Evolutionary conservation across 1,140 invertebrate species (phyloP), one percentile per base, ranked within the genome.

Genomic region (Drosophila setifemur): DNA sequence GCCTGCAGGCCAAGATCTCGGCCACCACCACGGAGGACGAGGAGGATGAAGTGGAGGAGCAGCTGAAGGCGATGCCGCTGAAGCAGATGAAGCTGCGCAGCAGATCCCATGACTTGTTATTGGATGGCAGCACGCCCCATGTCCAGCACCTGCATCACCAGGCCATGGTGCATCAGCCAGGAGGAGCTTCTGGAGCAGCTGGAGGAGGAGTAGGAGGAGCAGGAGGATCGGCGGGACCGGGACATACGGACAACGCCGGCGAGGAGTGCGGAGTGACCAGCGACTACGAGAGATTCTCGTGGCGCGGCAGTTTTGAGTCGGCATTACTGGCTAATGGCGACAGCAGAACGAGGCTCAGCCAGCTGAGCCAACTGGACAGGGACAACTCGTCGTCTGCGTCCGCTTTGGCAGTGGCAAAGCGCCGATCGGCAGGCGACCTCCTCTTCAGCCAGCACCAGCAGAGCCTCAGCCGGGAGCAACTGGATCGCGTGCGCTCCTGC

Each of bases 301-400:
- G 96, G 96, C 92, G 96, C 57, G 96, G 96, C 47, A 97, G 96
- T 90, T 97, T 97, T 91, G 96, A 97, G 85, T 96, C 96, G 2
- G 96, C 96, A 6, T 90, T 97, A 26, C 93, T 97, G 89, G 95
- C 95, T 8, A 94, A 94, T 26, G 93, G 93, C 19, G 96, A 97
- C 85, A 96, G 95, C 1, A 92, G 95, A 49, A 95, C 95, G 8
- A 95, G 95, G 67, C 90, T 96, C 76, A 88, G 21, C 94, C 95
- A 40, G 91, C 95, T 35, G 90, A 88, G 78, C 42, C 78, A 85
- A 61, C 94, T 18, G 35, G 94, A 95, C 14, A 93, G 93, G 33
- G 95, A 96, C 83, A 92, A 91, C 33, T 93, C 93, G 66, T 92
- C 92, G 23, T 93, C 93, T 74, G 93, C 92, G 23, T 93, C 93